Base-by-base conservation (phyloP, 2,888 invertebrate species). In the Sclerodermus sp. region DNA sequence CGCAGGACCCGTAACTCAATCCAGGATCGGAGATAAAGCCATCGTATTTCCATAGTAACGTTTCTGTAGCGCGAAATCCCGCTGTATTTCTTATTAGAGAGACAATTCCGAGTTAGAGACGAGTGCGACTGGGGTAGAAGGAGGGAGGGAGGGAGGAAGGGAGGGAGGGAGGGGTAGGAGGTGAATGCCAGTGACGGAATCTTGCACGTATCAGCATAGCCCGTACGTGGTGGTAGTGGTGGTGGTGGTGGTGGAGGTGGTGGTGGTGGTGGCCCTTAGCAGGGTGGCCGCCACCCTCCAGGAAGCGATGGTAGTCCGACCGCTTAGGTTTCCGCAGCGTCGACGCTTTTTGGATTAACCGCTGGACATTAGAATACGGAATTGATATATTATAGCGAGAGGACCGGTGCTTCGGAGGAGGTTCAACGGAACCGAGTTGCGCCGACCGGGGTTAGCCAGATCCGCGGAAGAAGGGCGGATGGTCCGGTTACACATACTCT, bases 341-440 rank as follows among this genome's bases (percentile, higher is more conserved):
- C 72, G 69, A 75, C 77, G 77, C 74, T 76, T 77, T 77, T 77
- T 67, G 76, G 71, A 77, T 76, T 74, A 76, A 76, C 74, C 70
- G 72, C 68, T 59, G 69, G 73, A 75, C 77, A 77, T 77, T 77
- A 77, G 77, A 77, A 77, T 77, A 77, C 74, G 73, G 71, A 73
- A 72, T 76, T 77, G 77, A 77, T 76, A 77, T 77, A 76, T 77
- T 73, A 71, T 68, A 65, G 70, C 55, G 12, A 34, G 51, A 48
- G 55, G 51, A 54, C 42, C 50, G 34, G 40, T 34, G 44, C 49
- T 47, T 47, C 42, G 58, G 42, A 6, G 8, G 30, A 30, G 30
- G 10, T 10, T 30, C 30, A 6, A 30, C 49, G 55, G 55, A 32
- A 47, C n/a, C n/a, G n/a, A n/a, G n/a, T n/a, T n/a, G n/a, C n/a